These are phyloP conservation scores for Himalopsyche anomala DNA, from an alignment of 2,888 invertebrate species.

Conservation along the genomic window DNA sequence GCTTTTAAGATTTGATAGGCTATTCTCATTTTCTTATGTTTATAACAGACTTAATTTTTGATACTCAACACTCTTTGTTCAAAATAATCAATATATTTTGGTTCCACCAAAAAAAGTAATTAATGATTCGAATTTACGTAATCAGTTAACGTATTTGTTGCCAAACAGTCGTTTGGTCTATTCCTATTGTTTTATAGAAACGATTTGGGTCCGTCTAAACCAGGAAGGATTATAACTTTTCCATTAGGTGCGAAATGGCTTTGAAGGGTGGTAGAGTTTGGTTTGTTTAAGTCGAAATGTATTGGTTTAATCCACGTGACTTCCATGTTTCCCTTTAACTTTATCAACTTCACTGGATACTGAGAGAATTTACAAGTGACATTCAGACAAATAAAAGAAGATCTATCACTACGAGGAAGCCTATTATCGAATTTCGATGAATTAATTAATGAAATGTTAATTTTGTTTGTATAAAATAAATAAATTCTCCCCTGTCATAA, in stretches of 20 bases:
- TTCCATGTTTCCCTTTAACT: conserved; percentile 16
- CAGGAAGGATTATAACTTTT: conserved; percentile 65
- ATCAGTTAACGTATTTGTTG: neutral
- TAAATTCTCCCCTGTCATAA: no score
- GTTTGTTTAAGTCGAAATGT: conserved; percentile 31
- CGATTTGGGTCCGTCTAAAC: conserved; percentile 28
- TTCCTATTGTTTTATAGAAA: neutral
- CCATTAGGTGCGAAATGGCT: conserved; percentile 66
- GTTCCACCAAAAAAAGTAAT: no score
- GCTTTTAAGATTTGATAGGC: no score
- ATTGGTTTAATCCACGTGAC: conserved; percentile 26
- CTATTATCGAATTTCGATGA: no score
- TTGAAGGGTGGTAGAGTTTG: conserved; percentile 61
- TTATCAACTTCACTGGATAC: conserved; percentile 10
- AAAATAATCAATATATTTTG: no score
- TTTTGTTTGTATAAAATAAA: no score
- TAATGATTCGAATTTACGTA: no score
- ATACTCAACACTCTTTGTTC: no score
- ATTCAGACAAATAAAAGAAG: neutral
- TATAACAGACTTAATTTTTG: no score
- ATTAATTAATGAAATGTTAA: no score
- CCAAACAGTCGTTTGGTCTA: neutral
- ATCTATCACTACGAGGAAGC: neutral
- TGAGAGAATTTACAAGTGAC: conserved; percentile 3
- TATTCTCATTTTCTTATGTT: no score